A percentile compares a stretch with the other conserved stretches of the same genome.
Evolutionary conservation across 2,797 vertebrate species (phyloP).

Genomic region (Rhinatrema bivittatum): DNA sequence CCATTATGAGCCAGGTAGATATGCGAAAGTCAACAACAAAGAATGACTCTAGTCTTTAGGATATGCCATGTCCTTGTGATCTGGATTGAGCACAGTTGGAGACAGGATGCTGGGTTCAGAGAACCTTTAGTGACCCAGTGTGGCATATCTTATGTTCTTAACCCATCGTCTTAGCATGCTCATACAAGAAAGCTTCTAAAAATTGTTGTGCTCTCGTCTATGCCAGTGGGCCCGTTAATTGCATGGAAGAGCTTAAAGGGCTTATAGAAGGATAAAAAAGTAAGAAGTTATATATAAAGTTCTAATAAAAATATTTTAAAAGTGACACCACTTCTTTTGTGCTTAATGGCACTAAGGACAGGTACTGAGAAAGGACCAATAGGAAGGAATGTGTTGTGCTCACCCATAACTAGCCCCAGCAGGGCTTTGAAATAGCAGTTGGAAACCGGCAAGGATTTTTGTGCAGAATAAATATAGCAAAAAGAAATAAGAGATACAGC

Average conservation of each 20-base stretch:
- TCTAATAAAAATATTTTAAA: constrained; percentile 2
- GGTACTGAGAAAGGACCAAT: neutral
- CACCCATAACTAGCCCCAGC: neutral
- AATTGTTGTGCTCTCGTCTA: no score
- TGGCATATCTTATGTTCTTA: no score
- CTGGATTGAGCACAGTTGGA: no score
- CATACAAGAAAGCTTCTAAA: no score
- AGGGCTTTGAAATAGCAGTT: constrained; percentile 7
- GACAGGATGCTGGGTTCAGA: no score
- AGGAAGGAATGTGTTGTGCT: constrained; percentile 10
- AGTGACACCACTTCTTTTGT: neutral
- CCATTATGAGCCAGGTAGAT: no score
- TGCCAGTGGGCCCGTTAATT: neutral
- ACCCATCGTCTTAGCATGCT: no score
- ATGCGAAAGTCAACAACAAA: no score
- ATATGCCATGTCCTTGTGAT: no score
- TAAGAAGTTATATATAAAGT: neutral
- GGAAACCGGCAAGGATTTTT: constrained; percentile 2
- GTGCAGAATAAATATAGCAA: neutral
- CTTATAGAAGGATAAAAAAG: neutral
- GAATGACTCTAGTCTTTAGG: no score
- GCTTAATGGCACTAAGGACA: neutral
- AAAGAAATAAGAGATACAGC: neutral
- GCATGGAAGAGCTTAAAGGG: neutral
- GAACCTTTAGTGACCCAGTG: no score